These are phyloP conservation scores for Siniperca scherzeri DNA, from an alignment of 2,797 vertebrate genomes.

Conservation along the genomic window DNA sequence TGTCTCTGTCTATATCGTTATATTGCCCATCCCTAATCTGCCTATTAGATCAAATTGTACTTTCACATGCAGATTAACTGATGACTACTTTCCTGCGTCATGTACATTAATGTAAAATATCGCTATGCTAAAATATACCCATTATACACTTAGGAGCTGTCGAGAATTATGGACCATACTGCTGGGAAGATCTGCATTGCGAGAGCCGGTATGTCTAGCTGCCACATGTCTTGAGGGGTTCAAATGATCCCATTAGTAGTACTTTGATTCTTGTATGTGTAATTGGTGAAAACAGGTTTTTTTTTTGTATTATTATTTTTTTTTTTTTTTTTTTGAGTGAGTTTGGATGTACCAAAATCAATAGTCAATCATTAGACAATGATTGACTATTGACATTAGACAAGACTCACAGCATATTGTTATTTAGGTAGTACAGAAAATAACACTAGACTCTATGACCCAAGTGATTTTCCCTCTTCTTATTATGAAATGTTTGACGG, in stretches of 20 bases:
- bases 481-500: conserved; percentile 30
- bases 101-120: not conserved
- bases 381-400: no score
- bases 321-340: not conserved
- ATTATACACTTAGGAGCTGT: conserved; percentile 88
- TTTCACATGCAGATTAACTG: not conserved
- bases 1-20: not conserved
- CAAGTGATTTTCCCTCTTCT: not conserved
- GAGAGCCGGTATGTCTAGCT: conserved; percentile 91
- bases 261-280: not conserved
- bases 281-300: not conserved
- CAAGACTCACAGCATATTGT: not conserved
- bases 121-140: not conserved
- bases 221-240: not conserved
- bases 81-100: not conserved
- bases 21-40: not conserved
- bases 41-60: not conserved
- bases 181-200: conserved; percentile 93
- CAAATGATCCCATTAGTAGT: not conserved
- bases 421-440: not conserved
- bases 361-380: not conserved
- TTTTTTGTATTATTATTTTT: no score
- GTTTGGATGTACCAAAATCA: not conserved
- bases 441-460: not conserved
- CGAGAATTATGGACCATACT: conserved; percentile 97